Base-by-base conservation (phyloP, 1,140 invertebrate genomes). In the Papilio machaon region DNA sequence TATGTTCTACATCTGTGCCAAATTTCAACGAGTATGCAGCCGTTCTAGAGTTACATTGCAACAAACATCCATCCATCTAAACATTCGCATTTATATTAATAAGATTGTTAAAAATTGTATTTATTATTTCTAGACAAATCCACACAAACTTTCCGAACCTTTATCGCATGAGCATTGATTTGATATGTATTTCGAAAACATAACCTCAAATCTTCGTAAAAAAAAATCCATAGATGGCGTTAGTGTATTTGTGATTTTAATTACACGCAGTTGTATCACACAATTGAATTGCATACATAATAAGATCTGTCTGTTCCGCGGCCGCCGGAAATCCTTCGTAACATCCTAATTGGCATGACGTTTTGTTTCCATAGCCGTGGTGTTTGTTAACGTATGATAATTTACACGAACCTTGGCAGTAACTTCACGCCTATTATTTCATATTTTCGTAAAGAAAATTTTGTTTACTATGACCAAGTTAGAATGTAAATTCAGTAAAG, bases 281-380 rank as follows among this genome's bases (percentile, higher is more conserved):
- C 67, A 84, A 85, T 79, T 64, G 78, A 76, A 81, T 82, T 81
- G 81, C 81, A 60, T 82, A 75, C 58, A 81, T 81, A 80, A 46
- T 75, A 79, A 82, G 52, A 54, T 80, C 70, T 81, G 79, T 80
- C 35, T 81, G 77, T 79, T 30, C 58, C 58, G 75, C 15, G 23
- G 58, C 46, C 79, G 70, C 80, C 85, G 85, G 85, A 88, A 88
- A 74, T 86, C 83, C 85, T 88, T 88, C 87, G 80, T 82, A 81
- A 82, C 73, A 80, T 85, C 84, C 87, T 86, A 87, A 87, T 85
- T 80, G 80, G 54, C 46, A 79, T 84, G 82, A 82, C 82, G 82
- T 79, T 73, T 78, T 35, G 49, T 78, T 58, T 78, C 75, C 35
- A 60, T 78, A 35, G 49, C 74, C n/a, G 19, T 47, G 74, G 74